A percentile compares a stretch with the other conserved stretches of the same genome.
Conservation (phyloP, 2,888 invertebrate genomes). For the Melangyna quadrimaculata region DNA sequence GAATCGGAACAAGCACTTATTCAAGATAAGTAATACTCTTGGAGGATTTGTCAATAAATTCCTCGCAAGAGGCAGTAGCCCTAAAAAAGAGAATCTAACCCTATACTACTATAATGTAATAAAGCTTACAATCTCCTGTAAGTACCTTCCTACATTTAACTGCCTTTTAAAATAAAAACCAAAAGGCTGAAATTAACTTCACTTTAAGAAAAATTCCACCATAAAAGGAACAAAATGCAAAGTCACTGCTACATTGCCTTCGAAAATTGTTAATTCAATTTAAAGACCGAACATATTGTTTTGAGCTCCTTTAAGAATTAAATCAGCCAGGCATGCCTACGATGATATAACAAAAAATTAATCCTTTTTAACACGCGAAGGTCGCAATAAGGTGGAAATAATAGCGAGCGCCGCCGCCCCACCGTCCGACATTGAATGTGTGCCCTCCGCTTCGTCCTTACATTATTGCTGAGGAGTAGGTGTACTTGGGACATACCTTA, state of each 20-base stretch:
- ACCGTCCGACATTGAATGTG: conserved; percentile 38
- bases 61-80: too few species aligned
- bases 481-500: neutral
- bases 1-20: too few species aligned
- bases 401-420: conserved; percentile 26
- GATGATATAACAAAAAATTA: conserved; percentile 30
- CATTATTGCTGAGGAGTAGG: neutral
- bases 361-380: conserved; percentile 60
- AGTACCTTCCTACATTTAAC: too few species aligned
- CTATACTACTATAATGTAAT: too few species aligned
- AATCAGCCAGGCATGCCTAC: neutral
- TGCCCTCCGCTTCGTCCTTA: neutral
- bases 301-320: neutral
- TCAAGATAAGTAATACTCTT: too few species aligned
- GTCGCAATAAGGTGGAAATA: conserved; percentile 39
- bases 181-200: too few species aligned
- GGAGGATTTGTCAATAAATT: too few species aligned
- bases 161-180: too few species aligned
- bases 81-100: too few species aligned
- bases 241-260: neutral
- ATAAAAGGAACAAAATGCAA: neutral
- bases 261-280: conserved; percentile 34
- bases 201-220: neutral
- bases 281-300: conserved; percentile 3
- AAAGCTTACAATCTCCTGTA: too few species aligned